phyloP scores from a whole-genome alignment of 2,888 invertebrate genomes.

The Leptinotarsa peninsularis region DNA sequence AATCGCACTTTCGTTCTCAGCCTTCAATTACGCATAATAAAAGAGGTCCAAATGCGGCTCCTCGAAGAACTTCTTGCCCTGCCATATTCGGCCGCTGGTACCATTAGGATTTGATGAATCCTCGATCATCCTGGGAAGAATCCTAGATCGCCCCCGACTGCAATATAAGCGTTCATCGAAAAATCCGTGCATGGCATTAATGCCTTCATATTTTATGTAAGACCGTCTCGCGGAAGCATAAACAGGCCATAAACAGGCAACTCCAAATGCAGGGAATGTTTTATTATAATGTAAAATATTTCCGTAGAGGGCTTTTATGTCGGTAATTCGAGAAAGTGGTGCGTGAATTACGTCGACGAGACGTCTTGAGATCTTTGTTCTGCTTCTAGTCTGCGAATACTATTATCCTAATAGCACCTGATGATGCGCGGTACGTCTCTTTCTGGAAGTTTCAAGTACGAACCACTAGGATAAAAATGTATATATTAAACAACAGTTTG shows the following conservation, averaged over 20 bases:
- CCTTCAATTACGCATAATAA: no score
- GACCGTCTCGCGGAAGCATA: slow-evolving; percentile 19
- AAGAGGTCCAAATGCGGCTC: background rate
- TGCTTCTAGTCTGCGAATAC: background rate
- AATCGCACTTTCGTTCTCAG: no score
- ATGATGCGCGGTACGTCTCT: background rate
- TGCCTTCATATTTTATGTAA: background rate
- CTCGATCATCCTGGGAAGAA: background rate
- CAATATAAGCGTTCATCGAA: background rate
- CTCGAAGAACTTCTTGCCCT: background rate
- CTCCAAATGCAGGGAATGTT: slow-evolving; percentile 40
- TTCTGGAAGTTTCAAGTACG: background rate
- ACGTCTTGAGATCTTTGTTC: slow-evolving; percentile 15
- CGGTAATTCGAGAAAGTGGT: slow-evolving; percentile 46
- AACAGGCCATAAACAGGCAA: slow-evolving; percentile 24
- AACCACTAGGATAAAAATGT: background rate
- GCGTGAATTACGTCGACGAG: background rate
- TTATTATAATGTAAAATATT: slow-evolving; percentile 48
- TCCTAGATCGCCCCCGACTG: background rate
- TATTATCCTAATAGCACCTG: background rate
- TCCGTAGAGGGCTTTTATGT: slow-evolving; percentile 40
- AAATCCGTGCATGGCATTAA: slow-evolving; percentile 4
- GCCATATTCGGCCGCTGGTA: background rate
- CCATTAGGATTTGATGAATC: background rate
- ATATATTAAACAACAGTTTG: no score